These are phyloP conservation scores for Tenthredo scrophulariae DNA, from an alignment of 2,888 invertebrate species.

Conservation along the genomic window DNA sequence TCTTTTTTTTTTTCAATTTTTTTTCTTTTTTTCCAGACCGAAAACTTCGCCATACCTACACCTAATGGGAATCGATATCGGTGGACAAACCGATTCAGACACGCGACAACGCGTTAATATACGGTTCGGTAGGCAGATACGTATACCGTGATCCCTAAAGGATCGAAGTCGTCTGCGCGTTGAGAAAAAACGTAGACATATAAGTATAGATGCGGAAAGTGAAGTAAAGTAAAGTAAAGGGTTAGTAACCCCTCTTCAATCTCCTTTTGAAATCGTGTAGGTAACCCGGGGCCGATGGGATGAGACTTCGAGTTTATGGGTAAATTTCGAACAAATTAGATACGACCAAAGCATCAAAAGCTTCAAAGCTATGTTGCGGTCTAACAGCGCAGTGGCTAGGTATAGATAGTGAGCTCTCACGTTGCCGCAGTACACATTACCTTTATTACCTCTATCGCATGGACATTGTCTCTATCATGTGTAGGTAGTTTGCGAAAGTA, in stretches of 20 bases:
- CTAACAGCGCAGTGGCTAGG: slow-evolving; percentile 13
- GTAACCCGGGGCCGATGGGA: neutral
- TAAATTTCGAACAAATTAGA: slow-evolving; percentile 39
- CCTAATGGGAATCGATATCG: neutral
- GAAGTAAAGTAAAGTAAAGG: neutral
- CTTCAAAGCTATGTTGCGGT: slow-evolving; percentile 27
- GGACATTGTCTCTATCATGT: neutral
- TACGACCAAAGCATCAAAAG: slow-evolving; percentile 24
- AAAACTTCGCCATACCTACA: neutral
- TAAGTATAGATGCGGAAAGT: neutral
- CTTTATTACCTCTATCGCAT: slow-evolving; percentile 14
- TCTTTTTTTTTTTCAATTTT: no score
- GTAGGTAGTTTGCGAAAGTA: neutral
- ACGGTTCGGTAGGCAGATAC: neutral
- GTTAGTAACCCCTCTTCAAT: neutral
- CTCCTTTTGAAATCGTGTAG: neutral
- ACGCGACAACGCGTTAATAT: slow-evolving; percentile 9
- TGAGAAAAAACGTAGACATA: neutral
- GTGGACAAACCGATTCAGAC: neutral
- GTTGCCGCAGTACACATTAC: slow-evolving; percentile 37
- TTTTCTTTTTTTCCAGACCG: neutral
- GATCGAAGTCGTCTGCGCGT: neutral
- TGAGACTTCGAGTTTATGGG: neutral
- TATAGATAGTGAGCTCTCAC: neutral
- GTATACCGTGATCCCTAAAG: neutral